phyloP scores from a whole-genome alignment of 2,888 invertebrate species.

The Ophion ellenae region DNA sequence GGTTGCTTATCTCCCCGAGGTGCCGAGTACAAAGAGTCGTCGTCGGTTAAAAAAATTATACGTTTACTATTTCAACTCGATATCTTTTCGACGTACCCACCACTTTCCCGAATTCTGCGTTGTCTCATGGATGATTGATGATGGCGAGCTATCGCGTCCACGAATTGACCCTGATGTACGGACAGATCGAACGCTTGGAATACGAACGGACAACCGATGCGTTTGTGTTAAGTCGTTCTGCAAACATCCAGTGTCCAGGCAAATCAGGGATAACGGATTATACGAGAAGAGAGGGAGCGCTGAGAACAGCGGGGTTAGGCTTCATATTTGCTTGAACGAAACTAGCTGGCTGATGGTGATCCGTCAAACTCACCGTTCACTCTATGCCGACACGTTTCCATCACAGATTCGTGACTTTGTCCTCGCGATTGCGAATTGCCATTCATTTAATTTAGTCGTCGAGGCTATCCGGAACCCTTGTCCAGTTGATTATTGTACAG shows the following conservation, averaged over 20 bases:
- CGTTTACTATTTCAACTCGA: constrained; percentile 41
- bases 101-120: constrained; percentile 1
- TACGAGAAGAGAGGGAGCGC: constrained; percentile 70
- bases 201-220: constrained; percentile 28
- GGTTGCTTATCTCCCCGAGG: constrained; percentile 24
- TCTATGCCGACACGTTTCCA: constrained; percentile 36
- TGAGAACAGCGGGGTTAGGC: constrained; percentile 68
- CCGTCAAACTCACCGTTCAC: constrained; percentile 74
- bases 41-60: constrained; percentile 18
- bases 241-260: constrained; percentile 71
- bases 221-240: constrained; percentile 69
- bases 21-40: constrained; percentile 33
- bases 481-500: not conserved
- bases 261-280: constrained; percentile 74
- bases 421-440: not conserved
- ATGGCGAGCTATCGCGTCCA: constrained; percentile 23
- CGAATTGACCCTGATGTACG: constrained; percentile 30
- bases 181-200: constrained; percentile 32
- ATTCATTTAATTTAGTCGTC: not conserved
- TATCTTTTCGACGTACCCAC: constrained; percentile 16
- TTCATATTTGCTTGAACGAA: constrained; percentile 76
- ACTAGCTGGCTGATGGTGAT: constrained; percentile 66
- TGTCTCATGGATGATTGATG: constrained; percentile 40
- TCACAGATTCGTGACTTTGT: not conserved
- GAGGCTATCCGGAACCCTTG: not conserved